Base-by-base conservation (phyloP, 2,888 invertebrate genomes). In the Leptodirus hochenwartii region DNA sequence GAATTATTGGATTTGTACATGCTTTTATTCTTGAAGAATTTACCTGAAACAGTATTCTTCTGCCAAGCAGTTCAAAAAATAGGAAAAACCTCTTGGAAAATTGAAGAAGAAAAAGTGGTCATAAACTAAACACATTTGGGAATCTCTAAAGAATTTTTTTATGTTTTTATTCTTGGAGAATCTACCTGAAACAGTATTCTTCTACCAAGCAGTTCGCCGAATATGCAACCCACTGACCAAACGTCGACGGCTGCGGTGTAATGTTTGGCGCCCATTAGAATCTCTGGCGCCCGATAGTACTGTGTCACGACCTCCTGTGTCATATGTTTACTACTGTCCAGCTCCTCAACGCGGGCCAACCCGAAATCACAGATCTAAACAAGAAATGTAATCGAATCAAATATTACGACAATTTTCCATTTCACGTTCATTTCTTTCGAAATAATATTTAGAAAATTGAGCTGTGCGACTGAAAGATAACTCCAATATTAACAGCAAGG, bases 241-340 rank as follows among this genome's bases (percentile, higher is more conserved):
- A 98, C 88, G 55, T 98, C 98, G 25, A 98, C 90, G 4, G 93
- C 88, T 6, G 84, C 82, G 5, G 87, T 80, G 61, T 98, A 98
- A 54, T 95, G 91, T 45, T 84, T 78, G 16, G 96, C 91, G 16
- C 98, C 98, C 95, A 98, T 96, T 36, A 98, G 66, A 46, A 98
- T 88, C 63, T 98, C 98, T 1, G 98, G 98, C 13, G 96, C 93
- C 40, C 98, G 74, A 62, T 98, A 98, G 63, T 98, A 98, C 64
- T 98, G 98, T 41, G 98, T 98, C 37, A 98, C 98, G 38, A 98
- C 98, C 61, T 98, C 98, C 59, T 96, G 96, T 17, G 98, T 98
- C 96, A 98, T 96, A 56, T 85, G 80, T 56, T 84, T 81, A 47
- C 73, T 73, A 47, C 79, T 75, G 53, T 91, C 88, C 2, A 87